A percentile compares a stretch with the other conserved stretches of the same genome.
These are phyloP conservation scores for Lasioglossum pauxillum DNA, from an alignment of 2,888 invertebrate species.

Conservation along the genomic window DNA sequence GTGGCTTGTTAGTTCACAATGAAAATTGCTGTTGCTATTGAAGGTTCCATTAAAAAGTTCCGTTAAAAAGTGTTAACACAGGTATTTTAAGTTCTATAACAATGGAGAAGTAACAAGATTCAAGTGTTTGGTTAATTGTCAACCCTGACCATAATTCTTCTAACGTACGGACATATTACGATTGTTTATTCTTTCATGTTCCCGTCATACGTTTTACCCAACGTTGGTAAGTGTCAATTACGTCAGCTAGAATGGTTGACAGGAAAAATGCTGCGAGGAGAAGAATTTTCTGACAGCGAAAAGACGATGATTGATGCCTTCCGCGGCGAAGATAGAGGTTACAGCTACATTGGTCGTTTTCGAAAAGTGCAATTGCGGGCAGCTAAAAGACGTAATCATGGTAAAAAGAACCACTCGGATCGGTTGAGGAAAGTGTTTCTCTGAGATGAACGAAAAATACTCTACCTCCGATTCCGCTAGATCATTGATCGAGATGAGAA, in stretches of 20 bases:
- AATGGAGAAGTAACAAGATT: not conserved
- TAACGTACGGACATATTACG: not conserved
- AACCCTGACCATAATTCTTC: not conserved
- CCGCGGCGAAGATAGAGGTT: not conserved
- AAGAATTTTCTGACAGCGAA: not conserved
- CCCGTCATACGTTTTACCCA: not conserved
- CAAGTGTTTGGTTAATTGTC: not conserved
- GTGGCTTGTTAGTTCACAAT: no score
- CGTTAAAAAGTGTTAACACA: no score
- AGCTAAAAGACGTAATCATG: not conserved
- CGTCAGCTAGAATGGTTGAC: not conserved
- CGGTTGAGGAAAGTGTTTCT: not conserved
- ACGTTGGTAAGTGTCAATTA: not conserved
- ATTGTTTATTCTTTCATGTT: not conserved
- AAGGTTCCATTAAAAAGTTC: no score
- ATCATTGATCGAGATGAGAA: not conserved
- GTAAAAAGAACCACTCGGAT: not conserved
- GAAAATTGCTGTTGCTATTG: no score
- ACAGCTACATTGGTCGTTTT: not conserved
- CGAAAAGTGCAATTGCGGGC: not conserved
- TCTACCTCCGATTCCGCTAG: not conserved
- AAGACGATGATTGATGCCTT: conserved; percentile 2
- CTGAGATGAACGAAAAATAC: not conserved
- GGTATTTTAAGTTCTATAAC: no score
- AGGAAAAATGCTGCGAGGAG: not conserved